phyloP scores from a whole-genome alignment of 2,888 invertebrate species.

The Agonopterix heracliana region DNA sequence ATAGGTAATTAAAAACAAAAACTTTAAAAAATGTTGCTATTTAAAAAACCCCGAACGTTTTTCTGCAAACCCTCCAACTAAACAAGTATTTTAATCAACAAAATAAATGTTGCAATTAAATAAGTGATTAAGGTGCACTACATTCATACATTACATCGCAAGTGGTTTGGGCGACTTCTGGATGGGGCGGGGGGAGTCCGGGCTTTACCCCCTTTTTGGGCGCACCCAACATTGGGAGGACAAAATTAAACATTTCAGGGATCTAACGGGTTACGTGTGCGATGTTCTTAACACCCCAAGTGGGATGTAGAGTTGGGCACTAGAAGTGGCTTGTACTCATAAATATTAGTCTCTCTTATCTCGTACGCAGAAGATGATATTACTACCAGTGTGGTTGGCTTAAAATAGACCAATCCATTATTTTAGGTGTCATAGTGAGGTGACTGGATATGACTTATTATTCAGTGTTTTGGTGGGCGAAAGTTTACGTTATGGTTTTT shows the following conservation, averaged over 20 bases:
- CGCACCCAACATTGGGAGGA: conserved; percentile 33
- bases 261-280: conserved; percentile 66
- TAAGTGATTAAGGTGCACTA: conserved; percentile 72
- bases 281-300: conserved; percentile 42
- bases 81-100: conserved; percentile 70
- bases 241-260: conserved; percentile 71
- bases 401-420: too few relatives aligned
- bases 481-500: too few relatives aligned
- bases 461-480: too few relatives aligned
- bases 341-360: too few relatives aligned
- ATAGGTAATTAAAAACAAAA: too few relatives aligned
- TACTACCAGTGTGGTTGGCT: too few relatives aligned
- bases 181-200: conserved; percentile 20
- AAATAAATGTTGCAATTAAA: conserved; percentile 73
- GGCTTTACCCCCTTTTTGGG: conserved; percentile 26
- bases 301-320: conserved; percentile 18
- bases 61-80: conserved; percentile 38
- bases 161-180: conserved; percentile 38
- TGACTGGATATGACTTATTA: too few relatives aligned
- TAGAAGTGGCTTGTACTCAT: conserved; percentile 25
- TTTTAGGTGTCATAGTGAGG: too few relatives aligned
- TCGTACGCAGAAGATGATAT: too few relatives aligned
- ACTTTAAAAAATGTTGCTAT: too few relatives aligned
- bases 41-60: background rate
- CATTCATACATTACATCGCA: conserved; percentile 62